Conservation (phyloP, 1,140 invertebrate genomes). For the Charaxes varanes region DNA sequence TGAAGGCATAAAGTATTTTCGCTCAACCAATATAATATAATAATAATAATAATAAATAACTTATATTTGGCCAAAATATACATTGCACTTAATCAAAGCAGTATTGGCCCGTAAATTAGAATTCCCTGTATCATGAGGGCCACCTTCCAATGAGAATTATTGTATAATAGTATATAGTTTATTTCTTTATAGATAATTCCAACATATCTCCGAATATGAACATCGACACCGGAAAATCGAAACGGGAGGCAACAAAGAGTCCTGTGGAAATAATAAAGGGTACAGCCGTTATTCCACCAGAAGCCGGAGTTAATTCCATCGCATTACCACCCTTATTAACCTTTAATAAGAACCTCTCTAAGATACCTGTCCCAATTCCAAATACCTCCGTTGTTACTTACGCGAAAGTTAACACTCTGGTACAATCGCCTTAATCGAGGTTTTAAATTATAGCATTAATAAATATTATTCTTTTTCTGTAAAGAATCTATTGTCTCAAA, state of each 20-base stretch:
- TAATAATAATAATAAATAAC: too few species aligned
- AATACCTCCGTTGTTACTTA: slow-evolving; percentile 54
- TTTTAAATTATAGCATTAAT: too few species aligned
- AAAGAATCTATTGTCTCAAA: too few species aligned
- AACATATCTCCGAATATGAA: neutral
- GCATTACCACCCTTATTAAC: slow-evolving; percentile 39
- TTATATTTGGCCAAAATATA: too few species aligned
- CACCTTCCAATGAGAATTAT: too few species aligned
- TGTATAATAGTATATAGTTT: neutral
- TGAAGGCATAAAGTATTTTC: too few species aligned
- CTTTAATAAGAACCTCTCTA: slow-evolving; percentile 44
- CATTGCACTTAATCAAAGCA: too few species aligned
- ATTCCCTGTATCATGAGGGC: too few species aligned
- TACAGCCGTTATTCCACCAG: slow-evolving; percentile 32
- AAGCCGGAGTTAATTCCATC: slow-evolving; percentile 39
- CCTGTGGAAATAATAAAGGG: slow-evolving; percentile 35
- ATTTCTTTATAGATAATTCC: slow-evolving; percentile 15
- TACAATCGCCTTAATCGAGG: slow-evolving; percentile 28
- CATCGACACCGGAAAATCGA: slow-evolving; percentile 7
- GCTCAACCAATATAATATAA: too few species aligned
- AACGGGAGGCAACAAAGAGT: slow-evolving; percentile 15
- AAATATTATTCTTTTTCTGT: too few species aligned
- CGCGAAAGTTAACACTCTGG: slow-evolving; percentile 45
- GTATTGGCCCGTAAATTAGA: too few species aligned
- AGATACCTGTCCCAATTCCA: slow-evolving; percentile 53